Evolutionary conservation across 2,888 invertebrate genomes (phyloP).

Genomic region (Tupiocoris notatus): DNA sequence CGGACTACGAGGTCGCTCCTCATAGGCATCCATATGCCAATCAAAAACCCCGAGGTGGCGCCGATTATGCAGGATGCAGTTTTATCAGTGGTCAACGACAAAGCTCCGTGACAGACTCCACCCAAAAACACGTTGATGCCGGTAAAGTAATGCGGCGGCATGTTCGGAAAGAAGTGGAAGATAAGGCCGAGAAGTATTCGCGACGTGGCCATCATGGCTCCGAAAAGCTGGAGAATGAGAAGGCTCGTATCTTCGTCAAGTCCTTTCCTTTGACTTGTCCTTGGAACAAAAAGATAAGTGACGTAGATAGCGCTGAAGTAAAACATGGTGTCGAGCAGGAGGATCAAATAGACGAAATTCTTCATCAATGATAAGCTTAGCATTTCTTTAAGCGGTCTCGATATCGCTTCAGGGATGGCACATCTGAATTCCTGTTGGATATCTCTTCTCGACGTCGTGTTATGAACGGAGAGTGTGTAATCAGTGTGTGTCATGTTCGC

Average conservation of each 20-base stretch:
- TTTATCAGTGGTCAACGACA: constrained; percentile 11
- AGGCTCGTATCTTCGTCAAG: constrained; percentile 5
- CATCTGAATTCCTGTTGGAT: constrained; percentile 24
- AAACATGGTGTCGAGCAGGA: constrained; percentile 24
- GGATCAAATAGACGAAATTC: constrained; percentile 18
- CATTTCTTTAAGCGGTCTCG: constrained; percentile 31
- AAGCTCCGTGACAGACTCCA: constrained; percentile 13
- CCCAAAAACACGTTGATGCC: constrained; percentile 12
- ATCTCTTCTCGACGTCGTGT: constrained; percentile 21
- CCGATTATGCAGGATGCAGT: constrained; percentile 4
- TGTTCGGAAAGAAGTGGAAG: constrained; percentile 18
- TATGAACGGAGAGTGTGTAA: constrained; percentile 9
- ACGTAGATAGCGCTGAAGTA: constrained; percentile 33
- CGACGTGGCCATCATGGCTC: constrained; percentile 2
- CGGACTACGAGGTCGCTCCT: constrained; percentile 24
- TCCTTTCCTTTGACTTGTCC: constrained; percentile 9
- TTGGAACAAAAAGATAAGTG: constrained; percentile 17
- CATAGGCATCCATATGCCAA: constrained; percentile 28
- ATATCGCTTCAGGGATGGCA: constrained; percentile 15
- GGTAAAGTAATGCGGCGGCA: constrained; percentile 30
- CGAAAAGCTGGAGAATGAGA: constrained; percentile 11
- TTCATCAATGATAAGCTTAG: constrained; percentile 18
- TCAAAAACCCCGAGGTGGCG: constrained; percentile 12
- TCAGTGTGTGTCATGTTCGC: not conserved
- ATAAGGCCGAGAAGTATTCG: constrained; percentile 17